Base-by-base conservation (phyloP, 2,797 vertebrate genomes). In the Paratrypauchen microcephalus region DNA sequence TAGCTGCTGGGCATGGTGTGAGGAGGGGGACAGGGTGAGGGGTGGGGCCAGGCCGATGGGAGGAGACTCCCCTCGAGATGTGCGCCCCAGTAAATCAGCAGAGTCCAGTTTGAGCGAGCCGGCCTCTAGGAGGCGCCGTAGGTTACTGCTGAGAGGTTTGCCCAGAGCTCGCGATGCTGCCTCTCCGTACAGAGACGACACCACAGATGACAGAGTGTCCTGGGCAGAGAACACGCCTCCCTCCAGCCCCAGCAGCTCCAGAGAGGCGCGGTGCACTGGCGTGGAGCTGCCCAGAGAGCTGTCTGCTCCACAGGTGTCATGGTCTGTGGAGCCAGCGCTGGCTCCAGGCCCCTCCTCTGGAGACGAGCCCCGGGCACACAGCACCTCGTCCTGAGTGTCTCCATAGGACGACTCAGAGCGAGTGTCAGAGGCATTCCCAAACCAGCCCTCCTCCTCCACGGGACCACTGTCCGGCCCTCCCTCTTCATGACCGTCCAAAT, bases 1-100 rank as follows among this genome's bases (percentile, higher is more conserved):
- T 88, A 99, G 92, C 88, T 99, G 98, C 80, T 98, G 97, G 84
- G 98, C 96, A 39, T 99, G 98, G 82, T 97, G 97, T 74, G 96
- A 95, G 66, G 97, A 95, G 0, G 97, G 95, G 80, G 97, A 97
- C 69, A 98, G 95, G 76, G 96, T 94, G 74, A 96, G 82, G 63
- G 88, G 92, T 8, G 95, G 89, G 36, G 94, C 92, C 11, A 94
- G 81, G 71, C 90, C 95, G 28, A 95, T 93, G 0, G 95, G 92
- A 28, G 96, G 96, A 8, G 93, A 95, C 57, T 93, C 93, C 1
- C 82, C 85, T 90, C 85, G 82, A 16, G 86, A 83, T 32, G 88
- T 85, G 21, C 89, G 90, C 16, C 90, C 87, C 30, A 91, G 69
- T 61, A 94, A 87, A 15, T 96, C 92, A 32, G 89, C 91, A 65